These are phyloP conservation scores for Aplysia californica DNA, from an alignment of 1,140 invertebrate genomes.

Conservation along the genomic window DNA sequence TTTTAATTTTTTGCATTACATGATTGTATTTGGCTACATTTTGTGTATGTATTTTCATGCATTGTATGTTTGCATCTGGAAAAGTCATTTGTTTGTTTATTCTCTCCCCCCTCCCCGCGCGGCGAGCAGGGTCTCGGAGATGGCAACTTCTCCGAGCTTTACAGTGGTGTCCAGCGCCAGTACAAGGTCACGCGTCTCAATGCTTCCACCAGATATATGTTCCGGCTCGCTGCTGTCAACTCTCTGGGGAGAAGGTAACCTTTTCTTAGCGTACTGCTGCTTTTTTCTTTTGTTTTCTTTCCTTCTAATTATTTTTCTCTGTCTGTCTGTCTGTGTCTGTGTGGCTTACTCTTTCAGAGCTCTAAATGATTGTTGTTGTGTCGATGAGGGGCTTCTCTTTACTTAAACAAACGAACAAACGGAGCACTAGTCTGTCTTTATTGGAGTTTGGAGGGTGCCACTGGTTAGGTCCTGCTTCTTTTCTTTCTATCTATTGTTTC, in stretches of 20 bases:
- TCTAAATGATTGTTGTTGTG: not conserved
- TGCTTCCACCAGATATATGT: conserved; percentile 81
- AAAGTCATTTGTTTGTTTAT: no score
- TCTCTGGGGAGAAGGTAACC: conserved; percentile 77
- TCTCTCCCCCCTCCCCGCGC: no score
- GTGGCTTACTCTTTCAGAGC: not conserved
- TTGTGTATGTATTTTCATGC: no score
- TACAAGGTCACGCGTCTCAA: conserved; percentile 78
- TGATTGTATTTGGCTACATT: no score
- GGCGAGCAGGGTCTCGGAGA: conserved; percentile 68
- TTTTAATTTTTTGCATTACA: no score
- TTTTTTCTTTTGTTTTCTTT: not conserved
- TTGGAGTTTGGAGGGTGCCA: no score
- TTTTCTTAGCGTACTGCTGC: no score
- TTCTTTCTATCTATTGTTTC: no score
- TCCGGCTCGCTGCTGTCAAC: conserved; percentile 85
- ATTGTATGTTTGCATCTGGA: no score
- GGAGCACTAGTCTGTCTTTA: no score
- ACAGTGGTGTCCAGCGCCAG: conserved; percentile 77
- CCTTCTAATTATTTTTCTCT: not conserved
- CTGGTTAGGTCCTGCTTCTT: no score
- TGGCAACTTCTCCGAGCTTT: conserved; percentile 76
- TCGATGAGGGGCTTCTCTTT: not conserved
- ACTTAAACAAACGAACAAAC: no score
- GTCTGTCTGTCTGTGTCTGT: conserved; percentile 9